Base-by-base conservation (phyloP, 2,113 vertebrate genomes). In the Malurus elegans region DNA sequence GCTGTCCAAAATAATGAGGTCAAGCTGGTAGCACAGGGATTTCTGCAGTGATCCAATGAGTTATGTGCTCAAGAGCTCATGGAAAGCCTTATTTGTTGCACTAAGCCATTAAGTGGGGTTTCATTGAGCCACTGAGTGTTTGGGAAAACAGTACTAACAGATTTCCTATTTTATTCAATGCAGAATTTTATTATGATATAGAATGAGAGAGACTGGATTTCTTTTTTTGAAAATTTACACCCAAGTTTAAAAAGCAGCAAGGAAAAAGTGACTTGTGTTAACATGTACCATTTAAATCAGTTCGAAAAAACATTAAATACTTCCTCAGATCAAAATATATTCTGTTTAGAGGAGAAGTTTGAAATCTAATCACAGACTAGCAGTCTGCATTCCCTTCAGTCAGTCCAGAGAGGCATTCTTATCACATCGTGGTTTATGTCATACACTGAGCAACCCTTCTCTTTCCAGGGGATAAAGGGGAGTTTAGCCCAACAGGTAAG, bases 1-100 rank as follows among this genome's bases (percentile, higher is more conserved):
- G 31, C n/a, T 92, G 79, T 67, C 66, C 50, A 81, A 87, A 93
- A 84, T 75, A 90, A 92, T 89, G 81, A 94, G 81, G 45, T 89
- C 70, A 82, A 69, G 36, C n/a, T 69, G 48, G 38, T 72, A 86
- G 66, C 23, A 51, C 4, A 82, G 18, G 50, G 54, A 75, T 92
- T 95, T 94, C 53, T 85, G 47, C 14, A 51, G 48, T 60, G 44
- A 72, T 71, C 34, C 19, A 3, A 36, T 42, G 50, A 92, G 40
- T 76, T 92, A 79, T 32, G n/a, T 72, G 24, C 38, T 85, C 74
- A 79, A 66, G 42, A 82, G 38, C 29, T 91, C 45, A 62, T 19
- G 23, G 44, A 66, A 90, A 76, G 29, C 25, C 58, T 79, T 92
- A 79, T 3, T 65, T 10, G 58, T 58, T 78, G 58, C 62, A 83